These are phyloP conservation scores for Chiridota heheva DNA, from an alignment of 35 echinoderm and acorn worm species.

Conservation along the genomic window DNA sequence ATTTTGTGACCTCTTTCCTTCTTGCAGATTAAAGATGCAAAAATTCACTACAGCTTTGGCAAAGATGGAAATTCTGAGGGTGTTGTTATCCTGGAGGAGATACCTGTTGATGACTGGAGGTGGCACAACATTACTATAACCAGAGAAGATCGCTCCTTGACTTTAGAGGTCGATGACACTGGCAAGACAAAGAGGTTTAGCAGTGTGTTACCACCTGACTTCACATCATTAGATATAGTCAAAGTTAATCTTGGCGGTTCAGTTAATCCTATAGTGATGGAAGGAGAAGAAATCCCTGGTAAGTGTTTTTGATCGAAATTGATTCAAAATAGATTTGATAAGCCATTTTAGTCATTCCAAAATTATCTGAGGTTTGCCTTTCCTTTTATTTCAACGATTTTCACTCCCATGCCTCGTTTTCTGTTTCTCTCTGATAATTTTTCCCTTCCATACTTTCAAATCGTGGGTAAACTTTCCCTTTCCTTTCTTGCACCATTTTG, in stretches of 20 bases:
- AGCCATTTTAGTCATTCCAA: no score
- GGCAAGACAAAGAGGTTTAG: conserved; percentile 53
- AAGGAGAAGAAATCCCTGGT: conserved; percentile 69
- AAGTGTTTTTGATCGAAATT: conserved; percentile 25
- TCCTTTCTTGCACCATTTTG: no score
- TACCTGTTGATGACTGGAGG: conserved; percentile 21
- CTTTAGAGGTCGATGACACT: conserved; percentile 47
- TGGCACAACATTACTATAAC: conserved; percentile 84
- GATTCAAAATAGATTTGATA: no score
- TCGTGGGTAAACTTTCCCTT: no score
- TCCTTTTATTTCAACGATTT: no score
- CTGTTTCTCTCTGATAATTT: no score
- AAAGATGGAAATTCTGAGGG: conserved; percentile 33
- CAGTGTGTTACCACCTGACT: conserved; percentile 62
- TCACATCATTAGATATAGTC: conserved; percentile 57
- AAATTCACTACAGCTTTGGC: conserved; percentile 60
- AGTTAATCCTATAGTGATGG: conserved; percentile 34
- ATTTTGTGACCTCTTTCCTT: background rate
- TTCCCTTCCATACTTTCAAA: no score
- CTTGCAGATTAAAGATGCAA: conserved; percentile 49
- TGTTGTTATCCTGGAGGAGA: conserved; percentile 26
- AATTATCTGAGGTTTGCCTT: no score
- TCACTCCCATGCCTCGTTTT: no score
- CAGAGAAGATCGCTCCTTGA: conserved; percentile 38
- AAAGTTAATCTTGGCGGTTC: conserved; percentile 67